These are phyloP conservation scores for Gymnocephalus cernua DNA, from an alignment of 2,113 vertebrate species.

Conservation along the genomic window DNA sequence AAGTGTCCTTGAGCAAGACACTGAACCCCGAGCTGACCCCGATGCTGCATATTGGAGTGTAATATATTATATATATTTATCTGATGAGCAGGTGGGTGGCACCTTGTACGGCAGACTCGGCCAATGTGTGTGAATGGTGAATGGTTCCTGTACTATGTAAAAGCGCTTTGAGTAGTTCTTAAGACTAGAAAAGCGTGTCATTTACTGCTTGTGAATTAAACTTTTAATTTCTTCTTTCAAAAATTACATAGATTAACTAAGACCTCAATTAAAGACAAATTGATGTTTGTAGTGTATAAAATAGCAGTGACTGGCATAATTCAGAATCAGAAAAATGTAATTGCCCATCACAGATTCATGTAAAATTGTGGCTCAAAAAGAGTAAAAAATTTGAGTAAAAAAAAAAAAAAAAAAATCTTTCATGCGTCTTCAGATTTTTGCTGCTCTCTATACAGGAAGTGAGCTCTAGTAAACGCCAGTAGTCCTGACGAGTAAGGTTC, in stretches of 20 bases:
- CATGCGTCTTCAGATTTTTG: constrained; percentile 10
- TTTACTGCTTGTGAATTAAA: neutral
- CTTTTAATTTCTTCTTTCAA: neutral
- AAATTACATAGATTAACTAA: neutral
- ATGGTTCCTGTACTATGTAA: too few species aligned
- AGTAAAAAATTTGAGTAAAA: neutral
- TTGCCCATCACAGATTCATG: neutral
- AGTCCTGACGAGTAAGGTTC: constrained; percentile 42
- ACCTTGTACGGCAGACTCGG: too few species aligned
- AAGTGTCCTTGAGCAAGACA: too few species aligned
- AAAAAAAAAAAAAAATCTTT: neutral
- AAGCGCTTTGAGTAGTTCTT: too few species aligned
- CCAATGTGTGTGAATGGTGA: too few species aligned
- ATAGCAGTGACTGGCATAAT: neutral
- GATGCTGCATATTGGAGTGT: too few species aligned
- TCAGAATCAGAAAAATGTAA: accelerated
- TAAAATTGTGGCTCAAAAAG: neutral
- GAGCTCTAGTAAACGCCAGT: constrained; percentile 28
- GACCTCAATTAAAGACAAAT: neutral
- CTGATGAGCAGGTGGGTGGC: too few species aligned
- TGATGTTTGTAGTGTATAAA: neutral
- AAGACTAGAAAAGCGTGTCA: too few species aligned
- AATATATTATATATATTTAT: too few species aligned
- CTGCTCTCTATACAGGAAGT: constrained; percentile 10
- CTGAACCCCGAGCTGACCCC: too few species aligned